These are phyloP conservation scores for Grammomys surdaster DNA, from an alignment of 2,113 vertebrate species.

Conservation along the genomic window DNA sequence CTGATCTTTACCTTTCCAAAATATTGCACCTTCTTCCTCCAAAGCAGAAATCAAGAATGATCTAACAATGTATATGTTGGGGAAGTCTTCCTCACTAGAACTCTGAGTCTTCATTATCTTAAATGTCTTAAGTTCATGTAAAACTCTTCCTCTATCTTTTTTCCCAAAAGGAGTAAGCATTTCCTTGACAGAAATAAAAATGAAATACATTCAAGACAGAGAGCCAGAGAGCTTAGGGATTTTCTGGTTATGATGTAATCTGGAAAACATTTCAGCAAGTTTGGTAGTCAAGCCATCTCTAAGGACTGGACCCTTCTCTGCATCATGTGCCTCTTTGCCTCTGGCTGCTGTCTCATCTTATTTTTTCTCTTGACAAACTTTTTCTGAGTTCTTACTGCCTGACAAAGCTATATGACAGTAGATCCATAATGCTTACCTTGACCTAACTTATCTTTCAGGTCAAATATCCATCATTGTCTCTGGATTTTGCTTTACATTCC, in stretches of 20 bases:
- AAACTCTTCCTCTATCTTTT: background rate
- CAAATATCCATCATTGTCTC: background rate
- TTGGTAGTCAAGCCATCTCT: background rate
- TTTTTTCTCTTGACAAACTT: background rate
- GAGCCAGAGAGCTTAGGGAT: background rate
- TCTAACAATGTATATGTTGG: background rate
- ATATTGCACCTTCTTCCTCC: background rate
- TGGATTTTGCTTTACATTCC: background rate
- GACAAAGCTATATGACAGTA: background rate
- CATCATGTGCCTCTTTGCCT: too few species aligned
- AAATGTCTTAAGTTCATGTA: background rate
- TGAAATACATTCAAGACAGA: background rate
- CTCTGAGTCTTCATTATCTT: background rate
- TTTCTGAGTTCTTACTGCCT: background rate
- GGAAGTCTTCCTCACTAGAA: background rate
- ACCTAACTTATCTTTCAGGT: background rate
- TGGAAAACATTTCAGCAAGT: background rate
- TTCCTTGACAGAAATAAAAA: constrained; percentile 2
- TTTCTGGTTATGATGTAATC: background rate
- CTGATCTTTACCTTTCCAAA: background rate
- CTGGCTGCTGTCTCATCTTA: background rate
- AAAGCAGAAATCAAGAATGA: background rate
- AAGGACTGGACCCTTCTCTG: background rate
- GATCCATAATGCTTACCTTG: background rate
- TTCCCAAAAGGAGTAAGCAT: background rate